A percentile compares a stretch with the other conserved stretches of the same genome.
Evolutionary conservation across 2,888 invertebrate species (phyloP).

Genomic region (Galeruca laticollis): DNA sequence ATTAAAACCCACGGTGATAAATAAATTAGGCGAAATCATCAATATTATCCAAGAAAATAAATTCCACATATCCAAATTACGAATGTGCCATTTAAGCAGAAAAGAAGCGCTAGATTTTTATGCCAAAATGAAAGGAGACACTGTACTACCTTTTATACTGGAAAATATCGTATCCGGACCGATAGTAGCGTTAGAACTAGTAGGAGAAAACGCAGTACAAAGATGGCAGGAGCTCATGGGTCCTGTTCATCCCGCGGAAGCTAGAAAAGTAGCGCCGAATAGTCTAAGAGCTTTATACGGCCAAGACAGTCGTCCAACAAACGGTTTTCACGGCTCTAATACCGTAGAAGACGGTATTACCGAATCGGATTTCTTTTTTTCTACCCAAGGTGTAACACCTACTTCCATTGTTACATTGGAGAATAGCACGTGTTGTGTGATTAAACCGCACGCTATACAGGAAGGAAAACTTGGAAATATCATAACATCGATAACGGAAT

Average conservation of each 20-base stretch:
- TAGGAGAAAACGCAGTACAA: conserved; percentile 77
- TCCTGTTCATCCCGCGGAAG: conserved; percentile 72
- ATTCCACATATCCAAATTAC: conserved; percentile 69
- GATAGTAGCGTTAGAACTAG: conserved; percentile 79
- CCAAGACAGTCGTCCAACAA: conserved; percentile 74
- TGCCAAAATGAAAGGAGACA: conserved; percentile 70
- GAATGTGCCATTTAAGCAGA: conserved; percentile 77
- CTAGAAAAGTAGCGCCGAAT: conserved; percentile 69
- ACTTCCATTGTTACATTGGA: conserved; percentile 71
- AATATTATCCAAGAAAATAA: conserved; percentile 73
- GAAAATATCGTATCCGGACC: conserved; percentile 77
- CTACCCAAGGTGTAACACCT: conserved; percentile 58
- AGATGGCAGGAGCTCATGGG: conserved; percentile 74
- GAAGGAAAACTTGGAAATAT: conserved; percentile 81
- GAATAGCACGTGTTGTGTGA: conserved; percentile 83
- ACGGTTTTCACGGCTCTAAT: conserved; percentile 78
- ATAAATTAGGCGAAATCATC: conserved; percentile 81
- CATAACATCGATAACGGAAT: conserved; percentile 77
- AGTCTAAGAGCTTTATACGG: conserved; percentile 77
- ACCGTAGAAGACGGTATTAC: conserved; percentile 70
- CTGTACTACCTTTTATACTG: conserved; percentile 75
- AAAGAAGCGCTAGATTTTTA: conserved; percentile 75
- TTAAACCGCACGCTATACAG: conserved; percentile 90
- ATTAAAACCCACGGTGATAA: conserved; percentile 80
- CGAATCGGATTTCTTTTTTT: conserved; percentile 74